Base-by-base conservation (phyloP, 1,140 invertebrate species). In the Meloidogyne chitwoodi region DNA sequence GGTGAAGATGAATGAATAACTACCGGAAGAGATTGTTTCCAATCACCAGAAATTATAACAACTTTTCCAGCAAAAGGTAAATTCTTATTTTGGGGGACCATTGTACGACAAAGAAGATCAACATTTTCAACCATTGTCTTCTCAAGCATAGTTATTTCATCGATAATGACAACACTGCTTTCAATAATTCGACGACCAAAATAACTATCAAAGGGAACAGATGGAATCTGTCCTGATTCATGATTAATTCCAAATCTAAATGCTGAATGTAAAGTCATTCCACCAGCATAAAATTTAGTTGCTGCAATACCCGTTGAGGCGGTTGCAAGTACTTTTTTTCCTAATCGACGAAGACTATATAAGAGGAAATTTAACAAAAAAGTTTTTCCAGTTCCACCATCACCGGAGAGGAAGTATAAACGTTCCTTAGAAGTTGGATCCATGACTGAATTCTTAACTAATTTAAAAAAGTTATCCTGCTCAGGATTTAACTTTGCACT, bases 21-120 rank as follows among this genome's bases (percentile, higher is more conserved):
- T 0, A 75, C 63, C 3, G 74, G 74, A 11, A 75, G 34, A 24
- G 61, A 73, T 22, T 75, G 74, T 73, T 75, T 68, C 68, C 68
- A 75, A 19, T 75, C 74, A 27, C 34, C 63, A 1, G 31, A 38
- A n/a, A 75, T 10, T 4, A 75, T 22, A 16, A 75, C 65, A 2
- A 75, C 34, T 76, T 75, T 75, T 0, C 27, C 65, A 3, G 62
- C 62, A 44, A 75, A 75, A 2, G 68, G 68, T 0, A 75, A 62
- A 2, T 75, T 22, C 0, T 29, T 34, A 3, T 22, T 19, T 19
- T 26, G 14, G 0, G 63, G 26, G 2, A 26, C 11, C 2, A 64
- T 14, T 27, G 34, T 68, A 22, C 31, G 14, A 22, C 69, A 74
- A 24, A 73, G 19, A 2, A 38, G 24, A n/a, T 75, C 74, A 4